phyloP scores from a whole-genome alignment of 2,888 invertebrate species.

The Epinotia nisella region DNA sequence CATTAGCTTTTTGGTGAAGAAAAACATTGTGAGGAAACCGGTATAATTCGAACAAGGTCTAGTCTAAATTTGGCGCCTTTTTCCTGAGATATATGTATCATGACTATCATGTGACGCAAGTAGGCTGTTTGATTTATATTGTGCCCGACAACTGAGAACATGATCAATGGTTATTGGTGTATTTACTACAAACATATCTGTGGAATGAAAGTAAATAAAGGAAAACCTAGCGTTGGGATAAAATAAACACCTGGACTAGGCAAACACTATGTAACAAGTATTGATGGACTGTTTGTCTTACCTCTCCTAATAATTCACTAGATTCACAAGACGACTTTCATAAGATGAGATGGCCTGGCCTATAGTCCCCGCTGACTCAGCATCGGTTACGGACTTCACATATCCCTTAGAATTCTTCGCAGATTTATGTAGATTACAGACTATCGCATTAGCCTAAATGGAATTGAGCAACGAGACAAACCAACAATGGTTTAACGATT shows the following conservation, averaged over 20 bases:
- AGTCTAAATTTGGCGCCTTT: too few species aligned
- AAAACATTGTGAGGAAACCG: too few species aligned
- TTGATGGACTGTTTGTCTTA: background rate
- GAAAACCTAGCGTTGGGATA: slow-evolving; percentile 1
- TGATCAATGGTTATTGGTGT: slow-evolving; percentile 31
- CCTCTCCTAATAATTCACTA: background rate
- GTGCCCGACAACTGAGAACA: slow-evolving; percentile 14
- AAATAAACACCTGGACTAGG: background rate
- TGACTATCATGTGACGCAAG: background rate
- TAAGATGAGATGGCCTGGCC: too few species aligned
- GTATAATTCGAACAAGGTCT: too few species aligned
- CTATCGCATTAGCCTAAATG: too few species aligned
- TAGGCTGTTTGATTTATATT: slow-evolving; percentile 21
- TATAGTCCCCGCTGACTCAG: too few species aligned
- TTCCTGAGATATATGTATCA: background rate
- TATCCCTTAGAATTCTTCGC: too few species aligned
- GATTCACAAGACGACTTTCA: background rate
- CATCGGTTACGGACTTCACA: too few species aligned
- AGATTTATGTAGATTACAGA: too few species aligned
- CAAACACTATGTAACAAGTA: background rate
- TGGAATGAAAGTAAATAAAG: slow-evolving; percentile 3
- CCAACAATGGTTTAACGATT: too few species aligned
- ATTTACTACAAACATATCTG: slow-evolving; percentile 1
- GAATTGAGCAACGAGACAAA: too few species aligned
- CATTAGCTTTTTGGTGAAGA: too few species aligned